These are phyloP conservation scores for Microchrysa polita DNA, from an alignment of 2,888 invertebrate genomes.

Conservation along the genomic window DNA sequence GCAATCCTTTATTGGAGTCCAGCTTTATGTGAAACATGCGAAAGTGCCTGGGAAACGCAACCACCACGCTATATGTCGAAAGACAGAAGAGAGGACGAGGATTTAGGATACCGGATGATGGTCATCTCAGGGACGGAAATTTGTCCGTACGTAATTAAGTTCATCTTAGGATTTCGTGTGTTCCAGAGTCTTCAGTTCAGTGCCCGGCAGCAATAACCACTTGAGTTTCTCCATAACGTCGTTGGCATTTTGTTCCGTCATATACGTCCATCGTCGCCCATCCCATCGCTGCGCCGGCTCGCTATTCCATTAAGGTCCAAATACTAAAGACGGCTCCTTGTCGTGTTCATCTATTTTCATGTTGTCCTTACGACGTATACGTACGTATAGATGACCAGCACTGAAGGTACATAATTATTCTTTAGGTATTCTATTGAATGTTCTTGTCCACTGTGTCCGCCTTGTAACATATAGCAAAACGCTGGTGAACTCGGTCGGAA, in stretches of 20 bases:
- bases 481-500: conserved; percentile 14
- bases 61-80: neutral
- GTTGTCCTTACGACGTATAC: too few species aligned
- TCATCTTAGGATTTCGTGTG: conserved; percentile 50
- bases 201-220: conserved; percentile 39
- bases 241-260: conserved; percentile 33
- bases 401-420: conserved; percentile 2
- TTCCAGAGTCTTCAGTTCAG: conserved; percentile 35
- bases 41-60: conserved; percentile 29
- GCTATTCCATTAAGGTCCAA: neutral
- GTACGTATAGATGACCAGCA: neutral
- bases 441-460: conserved; percentile 18
- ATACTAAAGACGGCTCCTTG: conserved; percentile 5
- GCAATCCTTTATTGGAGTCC: too few species aligned
- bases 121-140: conserved; percentile 41
- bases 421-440: conserved; percentile 19
- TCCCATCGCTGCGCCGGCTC: neutral
- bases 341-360: conserved; percentile 18
- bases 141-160: conserved; percentile 49
- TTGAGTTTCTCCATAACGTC: conserved; percentile 35
- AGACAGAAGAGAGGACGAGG: conserved; percentile 24
- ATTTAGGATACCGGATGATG: conserved; percentile 33
- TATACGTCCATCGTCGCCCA: conserved; percentile 18
- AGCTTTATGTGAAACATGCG: conserved; percentile 24
- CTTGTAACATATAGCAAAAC: conserved; percentile 2